Evolutionary conservation across 2,113 vertebrate species (phyloP), one percentile per base, ranked within the genome.

Genomic region (Rousettus leschenaultii): DNA sequence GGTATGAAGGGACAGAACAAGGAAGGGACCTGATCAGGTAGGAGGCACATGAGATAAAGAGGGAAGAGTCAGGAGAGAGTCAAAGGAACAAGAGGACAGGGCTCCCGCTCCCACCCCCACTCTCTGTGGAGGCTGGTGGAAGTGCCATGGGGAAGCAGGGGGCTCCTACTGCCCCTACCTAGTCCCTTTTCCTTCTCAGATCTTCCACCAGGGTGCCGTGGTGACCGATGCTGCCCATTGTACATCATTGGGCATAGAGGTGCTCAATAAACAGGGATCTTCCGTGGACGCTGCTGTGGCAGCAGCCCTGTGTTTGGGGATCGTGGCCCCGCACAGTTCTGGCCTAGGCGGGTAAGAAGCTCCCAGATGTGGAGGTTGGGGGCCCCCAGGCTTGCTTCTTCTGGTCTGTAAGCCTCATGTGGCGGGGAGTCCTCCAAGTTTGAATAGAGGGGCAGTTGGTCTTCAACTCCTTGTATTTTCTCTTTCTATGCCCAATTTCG

Each of bases 281-380:
- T 99, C 99, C 0, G 99, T 99, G 57, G 99, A 99, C 0, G 99
- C 99, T 0, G 99, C 99, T 83, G 99, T 99, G 7, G 96, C 99
- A 51, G 99, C 99, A 0, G 99, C 99, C 43, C 98, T 99, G 95
- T 99, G 99, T 68, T 98, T 99, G 0, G 99, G 99, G 59, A 98
- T 99, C 3, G 98, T 99, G 91, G 99, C 99, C 96, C 99, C 99
- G 0, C 99, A 99, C 98, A 99, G 98, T 0, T 99, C 99, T 1
- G 99, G 99, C 38, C 98, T 99, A 9, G 99, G 99, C 55, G 99
- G 99, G 99, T 99, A 98, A 97, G 99, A 98, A 70, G 48, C 48
- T 65, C 75, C 40, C 38, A 35, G 59, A 19, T 95, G n/a, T 61
- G 68, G n/a, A 65, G 43, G 30, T 59, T 53, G 48, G 45, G 70